phyloP scores from a whole-genome alignment of 23 tunicate genomes.

The Oikopleura dioica region DNA sequence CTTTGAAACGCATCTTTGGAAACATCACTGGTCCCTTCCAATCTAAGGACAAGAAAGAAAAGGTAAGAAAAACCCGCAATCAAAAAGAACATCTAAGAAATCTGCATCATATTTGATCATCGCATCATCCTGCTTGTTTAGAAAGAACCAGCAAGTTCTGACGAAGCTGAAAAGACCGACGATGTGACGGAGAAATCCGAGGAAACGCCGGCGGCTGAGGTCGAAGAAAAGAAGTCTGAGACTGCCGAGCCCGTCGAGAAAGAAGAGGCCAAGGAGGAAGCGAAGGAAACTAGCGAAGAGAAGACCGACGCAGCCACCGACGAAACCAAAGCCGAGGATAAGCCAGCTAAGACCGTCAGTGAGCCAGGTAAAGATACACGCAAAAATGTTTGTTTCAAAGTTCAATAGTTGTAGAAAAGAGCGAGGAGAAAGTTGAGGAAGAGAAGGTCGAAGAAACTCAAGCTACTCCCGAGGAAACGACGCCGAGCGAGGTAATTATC shows the following conservation, averaged over 20 bases:
- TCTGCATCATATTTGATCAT: too few species aligned
- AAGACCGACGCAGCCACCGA: neutral
- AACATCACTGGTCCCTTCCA: neutral
- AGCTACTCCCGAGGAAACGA: too few species aligned
- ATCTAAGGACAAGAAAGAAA: neutral
- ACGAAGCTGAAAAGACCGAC: constrained; percentile 10
- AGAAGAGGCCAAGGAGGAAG: neutral
- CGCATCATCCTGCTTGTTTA: too few species aligned
- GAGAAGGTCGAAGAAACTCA: too few species aligned
- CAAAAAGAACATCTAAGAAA: neutral
- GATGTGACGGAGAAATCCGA: neutral
- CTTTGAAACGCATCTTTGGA: constrained; percentile 2
- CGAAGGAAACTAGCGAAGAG: neutral
- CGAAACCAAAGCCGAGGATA: neutral
- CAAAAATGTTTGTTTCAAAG: too few species aligned
- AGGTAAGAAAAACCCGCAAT: neutral
- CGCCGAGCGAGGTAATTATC: too few species aligned
- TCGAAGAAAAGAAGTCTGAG: neutral
- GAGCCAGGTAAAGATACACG: too few species aligned
- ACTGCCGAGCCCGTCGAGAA: neutral
- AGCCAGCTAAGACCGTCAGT: neutral
- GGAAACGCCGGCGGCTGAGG: neutral
- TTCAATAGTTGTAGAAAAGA: too few species aligned
- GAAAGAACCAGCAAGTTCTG: neutral
- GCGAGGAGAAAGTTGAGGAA: too few species aligned